phyloP scores from a whole-genome alignment of 2,797 vertebrate genomes.

The Hemitrygon akajei region DNA sequence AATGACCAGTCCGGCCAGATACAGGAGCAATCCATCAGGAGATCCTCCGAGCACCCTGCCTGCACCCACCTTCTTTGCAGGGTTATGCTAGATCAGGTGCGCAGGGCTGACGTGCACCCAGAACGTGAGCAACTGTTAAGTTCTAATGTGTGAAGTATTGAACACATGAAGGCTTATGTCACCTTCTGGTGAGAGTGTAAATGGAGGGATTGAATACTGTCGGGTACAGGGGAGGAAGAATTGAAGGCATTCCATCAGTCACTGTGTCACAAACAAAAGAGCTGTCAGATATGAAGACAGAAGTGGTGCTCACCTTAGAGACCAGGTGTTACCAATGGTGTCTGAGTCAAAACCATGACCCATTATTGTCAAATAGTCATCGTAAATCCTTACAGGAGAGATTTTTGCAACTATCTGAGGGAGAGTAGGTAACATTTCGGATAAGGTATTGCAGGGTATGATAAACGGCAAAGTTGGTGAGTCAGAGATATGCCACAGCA shows the following conservation, averaged over 20 bases:
- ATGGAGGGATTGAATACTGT: not conserved
- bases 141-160: not conserved
- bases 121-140: not conserved
- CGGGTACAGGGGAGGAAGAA: not conserved
- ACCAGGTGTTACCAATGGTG: not conserved
- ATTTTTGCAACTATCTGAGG: not conserved
- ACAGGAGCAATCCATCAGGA: too few species aligned
- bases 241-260: not conserved
- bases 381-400: not conserved
- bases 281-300: not conserved
- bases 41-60: too few species aligned
- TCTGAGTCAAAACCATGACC: not conserved
- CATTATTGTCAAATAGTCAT: not conserved
- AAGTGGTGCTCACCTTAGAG: not conserved
- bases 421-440: too few species aligned
- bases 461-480: too few species aligned
- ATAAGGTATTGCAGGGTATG: too few species aligned
- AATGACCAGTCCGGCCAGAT: too few species aligned
- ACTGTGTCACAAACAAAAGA: not conserved
- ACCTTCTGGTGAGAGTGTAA: not conserved
- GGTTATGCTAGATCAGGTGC: too few species aligned
- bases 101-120: too few species aligned
- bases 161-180: not conserved
- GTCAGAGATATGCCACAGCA: too few species aligned
- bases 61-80: too few species aligned